Evolutionary conservation across 2,113 vertebrate species (phyloP).

Genomic region (Tachuris rubrigastra): DNA sequence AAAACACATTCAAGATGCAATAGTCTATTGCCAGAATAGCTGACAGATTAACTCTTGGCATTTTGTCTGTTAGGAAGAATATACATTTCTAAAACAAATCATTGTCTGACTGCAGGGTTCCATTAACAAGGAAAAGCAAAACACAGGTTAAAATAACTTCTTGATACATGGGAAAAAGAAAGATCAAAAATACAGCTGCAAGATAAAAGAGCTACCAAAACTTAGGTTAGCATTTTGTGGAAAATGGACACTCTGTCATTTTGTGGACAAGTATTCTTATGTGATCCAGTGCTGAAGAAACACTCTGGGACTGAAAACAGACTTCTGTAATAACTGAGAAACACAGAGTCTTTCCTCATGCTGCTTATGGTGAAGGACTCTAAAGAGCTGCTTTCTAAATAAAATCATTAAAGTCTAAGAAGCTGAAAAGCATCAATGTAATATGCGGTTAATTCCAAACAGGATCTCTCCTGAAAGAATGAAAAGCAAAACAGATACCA

Average conservation of each 20-base stretch:
- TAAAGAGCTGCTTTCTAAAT: not conserved
- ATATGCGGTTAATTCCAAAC: not conserved
- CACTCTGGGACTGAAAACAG: not conserved
- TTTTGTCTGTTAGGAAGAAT: not conserved
- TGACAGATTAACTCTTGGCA: not conserved
- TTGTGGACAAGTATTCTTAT: not conserved
- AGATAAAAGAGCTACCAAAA: not conserved
- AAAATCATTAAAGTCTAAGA: not conserved
- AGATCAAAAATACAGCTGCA: not conserved
- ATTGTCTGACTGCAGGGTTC: accelerated
- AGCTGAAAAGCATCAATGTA: not conserved
- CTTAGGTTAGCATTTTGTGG: not conserved
- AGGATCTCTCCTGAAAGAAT: not conserved
- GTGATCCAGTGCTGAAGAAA: not conserved
- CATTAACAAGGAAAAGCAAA: not conserved
- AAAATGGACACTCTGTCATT: not conserved
- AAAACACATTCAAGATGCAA: not conserved
- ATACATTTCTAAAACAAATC: not conserved
- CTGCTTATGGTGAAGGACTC: not conserved
- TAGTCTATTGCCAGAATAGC: not conserved
- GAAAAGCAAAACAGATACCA: slow-evolving; percentile 27
- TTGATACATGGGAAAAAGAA: not conserved
- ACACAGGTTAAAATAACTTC: not conserved
- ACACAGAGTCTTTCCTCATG: not conserved
- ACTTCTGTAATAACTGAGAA: not conserved